Percentiles rank a stretch among this genome's conserved stretches.
Evolutionary conservation across 2,797 vertebrate species (phyloP).

Genomic region (Knipowitschia caucasica): DNA sequence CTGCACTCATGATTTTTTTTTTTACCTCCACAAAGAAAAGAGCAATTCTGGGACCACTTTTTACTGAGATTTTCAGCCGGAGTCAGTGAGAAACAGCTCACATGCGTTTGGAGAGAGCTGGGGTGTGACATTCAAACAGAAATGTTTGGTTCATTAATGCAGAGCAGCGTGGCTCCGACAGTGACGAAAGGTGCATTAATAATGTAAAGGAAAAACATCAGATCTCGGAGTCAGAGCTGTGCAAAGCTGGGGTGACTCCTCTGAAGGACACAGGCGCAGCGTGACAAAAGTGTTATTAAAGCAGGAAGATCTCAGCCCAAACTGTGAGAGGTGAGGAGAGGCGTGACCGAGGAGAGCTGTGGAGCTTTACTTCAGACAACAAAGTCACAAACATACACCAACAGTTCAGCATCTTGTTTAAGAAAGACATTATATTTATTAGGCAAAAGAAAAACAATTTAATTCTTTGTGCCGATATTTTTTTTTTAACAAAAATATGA

Average conservation of each 20-base stretch:
- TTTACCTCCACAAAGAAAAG: conserved; percentile 37
- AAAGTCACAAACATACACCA: neutral
- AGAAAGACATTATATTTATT: too few species aligned
- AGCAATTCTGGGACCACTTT: conserved; percentile 27
- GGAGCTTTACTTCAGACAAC: conserved; percentile 10
- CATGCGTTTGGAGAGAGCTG: conserved; percentile 6
- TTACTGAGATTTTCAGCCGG: conserved; percentile 17
- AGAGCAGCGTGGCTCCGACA: neutral
- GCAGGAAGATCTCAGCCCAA: conserved; percentile 56
- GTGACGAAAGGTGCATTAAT: conserved; percentile 36
- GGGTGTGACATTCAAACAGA: neutral
- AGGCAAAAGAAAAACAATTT: too few species aligned
- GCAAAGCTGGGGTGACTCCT: conserved; percentile 38
- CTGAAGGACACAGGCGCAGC: conserved; percentile 68
- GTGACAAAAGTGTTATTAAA: conserved; percentile 65
- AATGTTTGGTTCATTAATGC: conserved; percentile 13
- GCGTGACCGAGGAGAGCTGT: conserved; percentile 63
- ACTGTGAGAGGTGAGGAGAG: conserved; percentile 46
- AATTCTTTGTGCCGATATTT: too few species aligned
- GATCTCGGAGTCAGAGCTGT: conserved; percentile 32
- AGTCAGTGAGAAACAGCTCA: conserved; percentile 12
- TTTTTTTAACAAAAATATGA: too few species aligned
- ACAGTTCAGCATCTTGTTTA: too few species aligned
- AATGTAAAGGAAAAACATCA: conserved; percentile 43
- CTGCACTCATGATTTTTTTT: conserved; percentile 40